These are phyloP conservation scores for Patella caerulea DNA, from an alignment of 2,888 invertebrate species.

Conservation along the genomic window DNA sequence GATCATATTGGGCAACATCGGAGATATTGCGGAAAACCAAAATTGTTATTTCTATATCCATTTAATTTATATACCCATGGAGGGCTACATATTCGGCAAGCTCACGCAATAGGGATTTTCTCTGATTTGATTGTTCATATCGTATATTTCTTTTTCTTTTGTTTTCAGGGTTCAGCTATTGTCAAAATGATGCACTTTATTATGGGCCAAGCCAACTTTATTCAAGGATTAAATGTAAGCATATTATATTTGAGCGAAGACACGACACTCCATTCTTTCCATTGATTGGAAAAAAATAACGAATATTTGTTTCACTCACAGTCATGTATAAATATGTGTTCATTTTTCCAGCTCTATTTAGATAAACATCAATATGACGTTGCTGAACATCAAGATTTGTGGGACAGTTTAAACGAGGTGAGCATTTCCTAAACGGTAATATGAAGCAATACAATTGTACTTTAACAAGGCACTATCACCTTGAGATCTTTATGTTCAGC, in stretches of 20 bases:
- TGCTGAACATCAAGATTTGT: conserved; percentile 1
- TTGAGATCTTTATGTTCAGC: too few relatives aligned
- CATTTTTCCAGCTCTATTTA: not conserved
- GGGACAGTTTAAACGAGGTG: not conserved
- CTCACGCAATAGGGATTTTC: too few relatives aligned
- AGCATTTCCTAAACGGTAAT: not conserved
- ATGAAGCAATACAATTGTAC: too few relatives aligned
- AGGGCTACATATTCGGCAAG: too few relatives aligned
- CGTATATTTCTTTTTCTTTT: not conserved
- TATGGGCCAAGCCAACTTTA: conserved; percentile 29
- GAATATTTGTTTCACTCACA: not conserved
- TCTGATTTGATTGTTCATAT: too few relatives aligned
- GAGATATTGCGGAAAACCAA: too few relatives aligned
- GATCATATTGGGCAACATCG: too few relatives aligned
- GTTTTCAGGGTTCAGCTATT: conserved; percentile 28
- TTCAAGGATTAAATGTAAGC: conserved; percentile 29
- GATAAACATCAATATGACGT: not conserved
- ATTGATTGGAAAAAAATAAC: not conserved
- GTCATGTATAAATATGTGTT: too few relatives aligned
- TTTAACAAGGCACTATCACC: too few relatives aligned
- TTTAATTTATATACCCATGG: too few relatives aligned
- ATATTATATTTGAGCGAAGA: not conserved
- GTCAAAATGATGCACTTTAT: conserved; percentile 31
- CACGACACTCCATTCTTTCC: too few relatives aligned
- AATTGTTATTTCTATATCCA: too few relatives aligned